These are phyloP conservation scores for Cossypha niveicapilla DNA, from an alignment of 2,797 vertebrate genomes.

Conservation along the genomic window DNA sequence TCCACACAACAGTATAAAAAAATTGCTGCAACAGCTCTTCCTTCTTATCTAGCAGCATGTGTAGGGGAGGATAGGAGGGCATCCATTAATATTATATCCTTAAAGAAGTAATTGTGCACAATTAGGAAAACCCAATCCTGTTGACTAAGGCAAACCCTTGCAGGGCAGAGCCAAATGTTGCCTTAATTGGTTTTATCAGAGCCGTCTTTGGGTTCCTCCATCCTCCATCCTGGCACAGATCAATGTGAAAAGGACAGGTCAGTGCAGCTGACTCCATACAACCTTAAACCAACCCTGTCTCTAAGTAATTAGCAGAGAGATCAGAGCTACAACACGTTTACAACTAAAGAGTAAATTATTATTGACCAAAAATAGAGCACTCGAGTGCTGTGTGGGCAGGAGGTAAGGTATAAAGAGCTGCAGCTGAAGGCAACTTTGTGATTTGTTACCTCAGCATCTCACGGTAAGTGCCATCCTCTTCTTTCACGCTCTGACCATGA, in stretches of 20 bases:
- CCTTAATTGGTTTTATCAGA: slow-evolving; percentile 64
- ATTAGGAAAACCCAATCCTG: background rate
- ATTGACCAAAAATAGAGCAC: slow-evolving; percentile 75
- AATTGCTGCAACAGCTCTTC: background rate
- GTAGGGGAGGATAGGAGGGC: background rate
- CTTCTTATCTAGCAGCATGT: background rate
- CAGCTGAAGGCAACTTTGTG: background rate
- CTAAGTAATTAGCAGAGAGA: slow-evolving; percentile 74
- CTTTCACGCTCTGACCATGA: background rate
- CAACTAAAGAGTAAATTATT: slow-evolving; percentile 72
- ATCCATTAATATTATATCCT: background rate
- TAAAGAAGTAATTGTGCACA: background rate
- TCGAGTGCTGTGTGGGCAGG: slow-evolving; percentile 68
- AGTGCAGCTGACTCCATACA: slow-evolving; percentile 73
- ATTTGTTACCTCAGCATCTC: slow-evolving; percentile 31
- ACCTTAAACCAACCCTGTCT: slow-evolving; percentile 65
- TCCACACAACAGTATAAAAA: background rate
- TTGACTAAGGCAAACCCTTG: background rate
- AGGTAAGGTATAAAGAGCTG: slow-evolving; percentile 69
- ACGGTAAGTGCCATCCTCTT: slow-evolving; percentile 59
- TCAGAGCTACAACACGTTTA: slow-evolving; percentile 72
- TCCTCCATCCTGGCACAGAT: slow-evolving; percentile 63
- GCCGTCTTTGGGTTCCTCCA: slow-evolving; percentile 50
- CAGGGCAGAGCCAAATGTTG: background rate
- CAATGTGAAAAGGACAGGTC: slow-evolving; percentile 61